phyloP scores from a whole-genome alignment of 2,113 vertebrate genomes.

The Acrocephalus arundinaceus region DNA sequence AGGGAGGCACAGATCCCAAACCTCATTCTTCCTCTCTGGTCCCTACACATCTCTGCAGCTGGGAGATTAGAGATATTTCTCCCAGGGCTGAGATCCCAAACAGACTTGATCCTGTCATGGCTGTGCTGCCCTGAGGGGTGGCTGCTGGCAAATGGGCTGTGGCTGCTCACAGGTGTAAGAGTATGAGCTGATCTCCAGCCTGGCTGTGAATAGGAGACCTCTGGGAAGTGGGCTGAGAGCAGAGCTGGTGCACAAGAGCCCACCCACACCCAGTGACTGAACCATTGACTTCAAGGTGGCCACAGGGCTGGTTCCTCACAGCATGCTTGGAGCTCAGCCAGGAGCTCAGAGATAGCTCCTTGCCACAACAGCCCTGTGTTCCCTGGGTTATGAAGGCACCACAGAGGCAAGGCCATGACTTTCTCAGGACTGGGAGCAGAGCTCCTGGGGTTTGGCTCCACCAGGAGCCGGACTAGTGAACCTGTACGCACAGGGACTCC shows the following conservation, averaged over 20 bases:
- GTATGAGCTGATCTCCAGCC: background rate
- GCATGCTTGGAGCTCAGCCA: background rate
- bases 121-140: background rate
- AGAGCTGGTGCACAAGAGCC: accelerated
- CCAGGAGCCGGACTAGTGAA: background rate
- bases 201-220: background rate
- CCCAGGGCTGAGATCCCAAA: background rate
- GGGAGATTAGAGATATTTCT: background rate
- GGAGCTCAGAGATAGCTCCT: background rate
- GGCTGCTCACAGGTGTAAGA: background rate
- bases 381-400: background rate
- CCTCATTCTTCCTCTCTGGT: background rate
- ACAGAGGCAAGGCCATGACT: background rate
- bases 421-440: slow-evolving; percentile 51
- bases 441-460: slow-evolving; percentile 30
- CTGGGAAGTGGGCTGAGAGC: background rate
- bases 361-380: background rate
- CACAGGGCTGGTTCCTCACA: background rate
- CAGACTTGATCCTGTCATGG: accelerated
- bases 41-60: background rate
- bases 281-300: background rate
- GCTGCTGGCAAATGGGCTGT: background rate
- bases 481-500: background rate
- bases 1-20: background rate
- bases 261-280: background rate